phyloP scores from a whole-genome alignment of 2,113 vertebrate genomes.

The Equus quagga region DNA sequence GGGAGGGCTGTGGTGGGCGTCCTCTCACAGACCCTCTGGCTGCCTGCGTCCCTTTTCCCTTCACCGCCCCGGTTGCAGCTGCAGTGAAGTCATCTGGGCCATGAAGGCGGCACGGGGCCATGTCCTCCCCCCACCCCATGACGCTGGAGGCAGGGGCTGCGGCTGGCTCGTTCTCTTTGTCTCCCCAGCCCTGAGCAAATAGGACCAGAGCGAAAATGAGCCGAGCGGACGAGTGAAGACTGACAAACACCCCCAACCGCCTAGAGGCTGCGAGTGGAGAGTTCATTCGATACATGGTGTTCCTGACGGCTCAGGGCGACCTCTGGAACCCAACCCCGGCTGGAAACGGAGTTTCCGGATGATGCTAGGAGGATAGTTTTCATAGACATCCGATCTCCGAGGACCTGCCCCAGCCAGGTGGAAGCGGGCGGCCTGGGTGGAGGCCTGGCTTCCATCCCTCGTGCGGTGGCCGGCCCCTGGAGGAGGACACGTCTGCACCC shows the following conservation, averaged over 20 bases:
- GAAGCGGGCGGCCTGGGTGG: background rate
- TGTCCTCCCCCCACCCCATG: accelerated
- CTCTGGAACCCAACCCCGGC: constrained; percentile 35
- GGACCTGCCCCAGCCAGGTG: background rate
- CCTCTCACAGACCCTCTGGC: background rate
- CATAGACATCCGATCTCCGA: constrained; percentile 42
- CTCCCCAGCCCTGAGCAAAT: background rate
- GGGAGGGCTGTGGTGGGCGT: accelerated
- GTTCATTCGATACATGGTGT: accelerated
- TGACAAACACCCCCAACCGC: accelerated
- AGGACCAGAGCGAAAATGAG: accelerated
- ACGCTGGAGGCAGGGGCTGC: accelerated
- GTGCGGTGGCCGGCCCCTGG: accelerated
- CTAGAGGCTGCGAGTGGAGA: accelerated
- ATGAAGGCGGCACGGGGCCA: accelerated
- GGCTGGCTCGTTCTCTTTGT: accelerated
- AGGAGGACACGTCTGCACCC: accelerated
- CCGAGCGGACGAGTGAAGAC: accelerated
- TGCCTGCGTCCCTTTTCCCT: accelerated
- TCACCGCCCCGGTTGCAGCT: accelerated
- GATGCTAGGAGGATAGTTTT: background rate
- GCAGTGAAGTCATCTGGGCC: accelerated
- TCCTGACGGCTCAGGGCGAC: background rate
- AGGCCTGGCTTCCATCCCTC: background rate
- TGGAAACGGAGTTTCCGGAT: constrained; percentile 21